A percentile compares a stretch with the other conserved stretches of the same genome.
These are phyloP conservation scores for Agapornis canus DNA, from an alignment of 2,797 vertebrate genomes.

Conservation along the genomic window DNA sequence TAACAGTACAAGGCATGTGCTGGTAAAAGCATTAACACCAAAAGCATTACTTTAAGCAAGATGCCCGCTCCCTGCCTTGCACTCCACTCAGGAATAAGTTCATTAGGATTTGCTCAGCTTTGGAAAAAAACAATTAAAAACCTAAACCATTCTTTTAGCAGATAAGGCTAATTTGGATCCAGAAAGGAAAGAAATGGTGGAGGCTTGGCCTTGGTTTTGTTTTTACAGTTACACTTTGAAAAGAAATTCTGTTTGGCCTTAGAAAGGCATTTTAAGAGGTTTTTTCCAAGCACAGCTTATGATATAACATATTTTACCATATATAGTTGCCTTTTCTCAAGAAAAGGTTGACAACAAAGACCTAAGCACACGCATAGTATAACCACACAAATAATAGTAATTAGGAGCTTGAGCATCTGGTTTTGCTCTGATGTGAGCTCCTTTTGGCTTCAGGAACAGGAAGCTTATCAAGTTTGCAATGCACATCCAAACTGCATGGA, in stretches of 20 bases:
- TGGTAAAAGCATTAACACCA: neutral
- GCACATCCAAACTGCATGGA: neutral
- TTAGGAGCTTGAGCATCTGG: neutral
- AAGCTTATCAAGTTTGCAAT: neutral
- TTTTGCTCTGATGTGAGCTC: neutral
- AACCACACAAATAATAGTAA: constrained; percentile 10
- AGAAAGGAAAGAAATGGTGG: neutral
- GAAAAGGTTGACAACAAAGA: neutral
- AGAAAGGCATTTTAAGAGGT: neutral
- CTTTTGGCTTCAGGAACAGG: neutral
- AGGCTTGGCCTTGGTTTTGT: neutral
- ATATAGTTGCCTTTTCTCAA: neutral
- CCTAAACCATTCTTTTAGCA: neutral
- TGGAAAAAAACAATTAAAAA: neutral
- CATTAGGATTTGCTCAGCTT: neutral
- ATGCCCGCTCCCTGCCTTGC: neutral
- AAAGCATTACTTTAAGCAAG: neutral
- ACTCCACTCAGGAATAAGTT: neutral
- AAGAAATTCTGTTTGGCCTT: neutral
- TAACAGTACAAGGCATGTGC: neutral
- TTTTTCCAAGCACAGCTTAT: constrained; percentile 1
- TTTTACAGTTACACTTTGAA: neutral
- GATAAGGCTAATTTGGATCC: neutral
- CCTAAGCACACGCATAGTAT: neutral
- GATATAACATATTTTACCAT: neutral